These are phyloP conservation scores for Rhopilema esculentum DNA, from an alignment of 30 jellyfish, hydroid and myxozoan genomes.

Conservation along the genomic window DNA sequence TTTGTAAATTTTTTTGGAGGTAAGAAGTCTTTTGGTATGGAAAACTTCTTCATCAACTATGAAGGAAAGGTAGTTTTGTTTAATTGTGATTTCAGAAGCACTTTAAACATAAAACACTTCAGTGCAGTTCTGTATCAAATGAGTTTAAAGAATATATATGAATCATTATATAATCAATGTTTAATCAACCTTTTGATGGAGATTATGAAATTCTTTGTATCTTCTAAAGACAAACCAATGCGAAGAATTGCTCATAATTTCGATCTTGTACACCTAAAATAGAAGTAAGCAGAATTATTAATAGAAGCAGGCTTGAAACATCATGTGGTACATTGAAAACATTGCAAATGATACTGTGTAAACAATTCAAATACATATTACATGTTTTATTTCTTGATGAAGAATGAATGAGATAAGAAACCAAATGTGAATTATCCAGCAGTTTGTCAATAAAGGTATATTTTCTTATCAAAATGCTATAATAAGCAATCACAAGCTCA, in stretches of 20 bases:
- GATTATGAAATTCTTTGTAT: slow-evolving; percentile 82
- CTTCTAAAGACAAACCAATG: slow-evolving; percentile 96
- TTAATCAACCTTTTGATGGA: slow-evolving; percentile 92
- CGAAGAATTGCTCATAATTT: slow-evolving; percentile 88
- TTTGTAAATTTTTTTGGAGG: slow-evolving; percentile 91
- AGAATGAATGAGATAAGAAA: no score
- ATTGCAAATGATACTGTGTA: no score
- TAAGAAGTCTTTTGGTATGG: slow-evolving; percentile 84
- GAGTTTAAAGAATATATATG: no score
- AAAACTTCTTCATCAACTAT: slow-evolving; percentile 76
- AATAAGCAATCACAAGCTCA: no score
- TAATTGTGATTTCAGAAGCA: background rate
- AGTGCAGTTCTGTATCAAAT: background rate
- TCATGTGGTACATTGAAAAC: no score
- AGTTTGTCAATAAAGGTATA: no score
- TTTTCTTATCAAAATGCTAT: no score
- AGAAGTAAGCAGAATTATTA: background rate
- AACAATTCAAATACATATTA: no score
- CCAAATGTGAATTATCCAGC: no score
- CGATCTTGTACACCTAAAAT: slow-evolving; percentile 88
- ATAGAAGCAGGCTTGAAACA: no score
- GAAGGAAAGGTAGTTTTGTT: background rate
- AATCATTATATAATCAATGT: no score
- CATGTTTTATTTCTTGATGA: no score
- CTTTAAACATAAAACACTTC: background rate